Conservation (phyloP, 2,888 invertebrate species). For the Diplolepis rosae region DNA sequence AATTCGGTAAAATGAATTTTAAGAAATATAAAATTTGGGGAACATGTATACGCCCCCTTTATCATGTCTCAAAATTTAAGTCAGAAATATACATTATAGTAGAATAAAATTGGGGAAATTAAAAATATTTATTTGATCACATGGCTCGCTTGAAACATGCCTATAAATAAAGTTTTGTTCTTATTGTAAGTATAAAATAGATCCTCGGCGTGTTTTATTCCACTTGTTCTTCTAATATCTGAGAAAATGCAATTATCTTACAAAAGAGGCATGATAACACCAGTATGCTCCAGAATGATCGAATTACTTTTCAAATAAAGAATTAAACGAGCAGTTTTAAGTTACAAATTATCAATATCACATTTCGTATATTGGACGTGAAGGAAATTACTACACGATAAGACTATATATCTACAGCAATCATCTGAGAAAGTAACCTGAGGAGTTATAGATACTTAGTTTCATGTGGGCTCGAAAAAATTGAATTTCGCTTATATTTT, state of each 20-base stretch:
- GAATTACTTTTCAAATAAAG: slow-evolving; percentile 17
- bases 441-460: neutral
- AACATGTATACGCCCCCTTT: too few relatives aligned
- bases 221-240: neutral
- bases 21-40: too few relatives aligned
- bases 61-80: too few relatives aligned
- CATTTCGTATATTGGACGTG: slow-evolving; percentile 1
- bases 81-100: too few relatives aligned
- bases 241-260: slow-evolving; percentile 1
- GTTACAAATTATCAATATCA: slow-evolving; percentile 13
- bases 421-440: neutral
- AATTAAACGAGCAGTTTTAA: slow-evolving; percentile 1
- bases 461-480: neutral
- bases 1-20: too few relatives aligned
- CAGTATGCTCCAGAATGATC: neutral
- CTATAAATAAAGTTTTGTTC: too few relatives aligned
- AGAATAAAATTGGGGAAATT: too few relatives aligned
- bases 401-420: neutral
- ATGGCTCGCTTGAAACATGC: too few relatives aligned
- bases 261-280: neutral
- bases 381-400: neutral
- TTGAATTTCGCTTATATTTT: too few relatives aligned
- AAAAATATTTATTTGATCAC: too few relatives aligned
- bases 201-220: slow-evolving; percentile 10
- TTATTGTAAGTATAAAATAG: too few relatives aligned